Evolutionary conservation across 2,113 vertebrate genomes (phyloP).

Genomic region (Python bivittatus): DNA sequence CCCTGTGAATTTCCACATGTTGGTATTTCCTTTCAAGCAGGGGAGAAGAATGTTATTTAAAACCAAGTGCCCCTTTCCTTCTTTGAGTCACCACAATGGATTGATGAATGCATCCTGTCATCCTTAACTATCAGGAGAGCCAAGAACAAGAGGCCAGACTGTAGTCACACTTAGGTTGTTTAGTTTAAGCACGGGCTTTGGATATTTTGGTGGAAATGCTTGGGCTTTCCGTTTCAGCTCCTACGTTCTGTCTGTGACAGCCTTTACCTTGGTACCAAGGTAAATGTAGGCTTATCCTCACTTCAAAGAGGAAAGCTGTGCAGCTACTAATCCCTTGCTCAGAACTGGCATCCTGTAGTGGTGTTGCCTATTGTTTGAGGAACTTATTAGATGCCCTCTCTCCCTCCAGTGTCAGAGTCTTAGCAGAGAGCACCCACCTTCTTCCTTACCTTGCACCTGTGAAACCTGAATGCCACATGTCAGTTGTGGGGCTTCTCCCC

Average conservation of each 20-base stretch:
- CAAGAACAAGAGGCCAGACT: neutral
- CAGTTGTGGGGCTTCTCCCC: fast-evolving
- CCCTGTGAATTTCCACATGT: neutral
- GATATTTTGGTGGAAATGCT: conserved; percentile 23
- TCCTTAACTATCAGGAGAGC: neutral
- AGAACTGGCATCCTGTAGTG: conserved; percentile 22
- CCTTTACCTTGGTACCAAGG: conserved; percentile 25
- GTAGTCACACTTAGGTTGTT: neutral
- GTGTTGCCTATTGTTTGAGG: neutral
- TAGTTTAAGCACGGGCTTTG: neutral
- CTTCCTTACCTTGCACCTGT: neutral
- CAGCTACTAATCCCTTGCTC: conserved; percentile 12
- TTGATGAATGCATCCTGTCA: conserved; percentile 5
- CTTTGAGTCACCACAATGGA: conserved; percentile 10
- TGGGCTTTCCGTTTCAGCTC: neutral
- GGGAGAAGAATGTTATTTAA: neutral
- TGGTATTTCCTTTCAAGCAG: conserved; percentile 14
- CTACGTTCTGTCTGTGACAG: neutral
- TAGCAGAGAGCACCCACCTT: neutral
- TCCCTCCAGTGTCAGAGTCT: neutral
- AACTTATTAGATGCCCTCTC: conserved; percentile 1
- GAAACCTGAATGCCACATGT: neutral
- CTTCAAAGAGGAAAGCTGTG: conserved; percentile 21
- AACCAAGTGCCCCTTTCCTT: neutral
- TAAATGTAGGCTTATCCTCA: conserved; percentile 21